Evolutionary conservation across 2,113 vertebrate genomes (phyloP).

Genomic region (Phyllopteryx taeniolatus): DNA sequence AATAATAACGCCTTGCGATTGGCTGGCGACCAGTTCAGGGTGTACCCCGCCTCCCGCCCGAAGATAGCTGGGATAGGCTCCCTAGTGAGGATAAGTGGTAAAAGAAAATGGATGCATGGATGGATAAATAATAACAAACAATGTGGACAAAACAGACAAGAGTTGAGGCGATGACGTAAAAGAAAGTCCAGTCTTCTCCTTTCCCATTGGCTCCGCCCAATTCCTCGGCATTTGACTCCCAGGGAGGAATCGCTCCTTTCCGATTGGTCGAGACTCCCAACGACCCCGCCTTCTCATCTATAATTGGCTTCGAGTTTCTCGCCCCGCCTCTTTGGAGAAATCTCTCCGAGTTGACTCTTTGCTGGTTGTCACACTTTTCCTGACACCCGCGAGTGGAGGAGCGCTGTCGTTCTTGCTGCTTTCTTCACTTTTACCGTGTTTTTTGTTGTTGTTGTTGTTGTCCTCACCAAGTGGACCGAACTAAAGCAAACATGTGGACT

Average conservation of each 20-base stretch:
- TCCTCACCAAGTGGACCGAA: slow-evolving; percentile 10
- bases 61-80: too few species aligned
- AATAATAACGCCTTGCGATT: background rate
- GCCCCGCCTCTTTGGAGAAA: slow-evolving; percentile 44
- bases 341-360: slow-evolving; percentile 48
- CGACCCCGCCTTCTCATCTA: background rate
- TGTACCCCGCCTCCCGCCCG: too few species aligned
- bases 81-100: too few species aligned
- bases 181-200: background rate
- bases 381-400: slow-evolving; percentile 11
- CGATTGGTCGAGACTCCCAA: background rate
- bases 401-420: background rate
- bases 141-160: slow-evolving; percentile 3
- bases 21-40: too few species aligned
- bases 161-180: background rate
- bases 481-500: slow-evolving; percentile 47
- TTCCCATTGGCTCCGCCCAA: slow-evolving; percentile 32
- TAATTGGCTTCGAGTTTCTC: slow-evolving; percentile 51
- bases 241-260: too few species aligned
- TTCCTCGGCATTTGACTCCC: background rate
- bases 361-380: slow-evolving; percentile 17
- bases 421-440: background rate
- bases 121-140: too few species aligned
- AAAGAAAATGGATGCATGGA: too few species aligned
- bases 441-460: background rate